A percentile compares a stretch with the other conserved stretches of the same genome.
Conservation (phyloP, 2,797 vertebrate species). For the Pangasius krempfi region DNA sequence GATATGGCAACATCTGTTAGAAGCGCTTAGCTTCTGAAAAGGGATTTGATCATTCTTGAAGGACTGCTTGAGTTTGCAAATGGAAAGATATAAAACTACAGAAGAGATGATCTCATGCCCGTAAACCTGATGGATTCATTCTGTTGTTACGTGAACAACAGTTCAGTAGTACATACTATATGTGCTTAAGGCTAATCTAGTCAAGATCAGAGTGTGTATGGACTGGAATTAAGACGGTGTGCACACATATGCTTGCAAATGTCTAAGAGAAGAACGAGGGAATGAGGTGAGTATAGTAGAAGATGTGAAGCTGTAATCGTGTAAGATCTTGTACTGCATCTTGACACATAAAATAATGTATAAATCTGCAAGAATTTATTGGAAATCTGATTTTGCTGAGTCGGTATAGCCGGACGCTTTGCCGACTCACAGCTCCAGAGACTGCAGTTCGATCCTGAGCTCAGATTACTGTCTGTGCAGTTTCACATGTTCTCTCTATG, state of each 20-base stretch:
- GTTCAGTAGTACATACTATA: background rate
- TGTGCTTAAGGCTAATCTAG: background rate
- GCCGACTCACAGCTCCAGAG: background rate
- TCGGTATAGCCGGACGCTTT: background rate
- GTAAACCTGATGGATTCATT: slow-evolving; percentile 5
- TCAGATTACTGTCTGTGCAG: background rate
- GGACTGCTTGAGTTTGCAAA: slow-evolving; percentile 28
- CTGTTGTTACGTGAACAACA: background rate
- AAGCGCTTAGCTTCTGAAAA: slow-evolving; percentile 36
- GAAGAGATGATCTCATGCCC: background rate
- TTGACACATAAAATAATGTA: background rate
- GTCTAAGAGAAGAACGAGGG: background rate
- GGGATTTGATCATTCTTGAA: slow-evolving; percentile 41
- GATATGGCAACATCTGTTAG: slow-evolving; percentile 52
- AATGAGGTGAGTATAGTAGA: background rate
- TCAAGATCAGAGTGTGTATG: background rate
- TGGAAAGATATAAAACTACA: slow-evolving; percentile 16
- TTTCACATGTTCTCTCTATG: background rate
- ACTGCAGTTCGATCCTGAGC: background rate
- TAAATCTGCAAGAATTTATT: background rate
- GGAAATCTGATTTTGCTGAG: background rate
- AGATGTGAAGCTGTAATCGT: background rate
- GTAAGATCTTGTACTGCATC: background rate
- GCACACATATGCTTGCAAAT: background rate
- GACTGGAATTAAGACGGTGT: background rate